Conservation (phyloP, 2,797 vertebrate species). For the Calcarius lapponicus region DNA sequence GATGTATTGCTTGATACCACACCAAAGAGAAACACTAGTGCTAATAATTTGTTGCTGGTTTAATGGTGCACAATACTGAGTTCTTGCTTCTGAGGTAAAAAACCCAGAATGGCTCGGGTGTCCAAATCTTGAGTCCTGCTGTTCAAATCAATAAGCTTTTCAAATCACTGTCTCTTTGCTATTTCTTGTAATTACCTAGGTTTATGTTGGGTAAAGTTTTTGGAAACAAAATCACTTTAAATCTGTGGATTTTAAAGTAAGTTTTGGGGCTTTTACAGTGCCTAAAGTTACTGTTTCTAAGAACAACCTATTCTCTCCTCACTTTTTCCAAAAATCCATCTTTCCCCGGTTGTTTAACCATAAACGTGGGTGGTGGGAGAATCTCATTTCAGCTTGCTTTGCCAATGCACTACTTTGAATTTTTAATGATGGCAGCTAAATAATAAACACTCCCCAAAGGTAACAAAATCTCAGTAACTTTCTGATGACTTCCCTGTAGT, state of each 20-base stretch:
- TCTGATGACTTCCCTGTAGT: background rate
- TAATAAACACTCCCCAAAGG: slow-evolving; percentile 20
- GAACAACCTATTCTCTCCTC: background rate
- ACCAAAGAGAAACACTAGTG: background rate
- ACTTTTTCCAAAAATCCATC: background rate
- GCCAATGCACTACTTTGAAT: slow-evolving; percentile 27
- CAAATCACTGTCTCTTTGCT: background rate
- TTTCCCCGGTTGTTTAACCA: background rate
- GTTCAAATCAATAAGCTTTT: background rate
- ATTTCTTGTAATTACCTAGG: background rate
- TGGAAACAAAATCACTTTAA: background rate
- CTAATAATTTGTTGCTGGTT: background rate
- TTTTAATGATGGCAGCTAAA: slow-evolving; percentile 54
- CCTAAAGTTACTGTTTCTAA: slow-evolving; percentile 23
- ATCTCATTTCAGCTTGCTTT: background rate
- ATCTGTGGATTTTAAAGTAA: background rate
- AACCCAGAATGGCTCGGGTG: background rate
- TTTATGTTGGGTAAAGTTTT: background rate
- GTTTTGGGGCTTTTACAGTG: slow-evolving; percentile 1
- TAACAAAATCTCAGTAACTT: background rate
- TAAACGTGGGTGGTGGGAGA: background rate
- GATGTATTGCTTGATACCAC: background rate
- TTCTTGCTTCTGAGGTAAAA: background rate
- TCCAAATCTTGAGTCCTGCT: background rate
- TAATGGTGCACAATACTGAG: background rate